These are phyloP conservation scores for Zosterops hypoxanthus DNA, from an alignment of 2,113 vertebrate genomes.

Conservation along the genomic window DNA sequence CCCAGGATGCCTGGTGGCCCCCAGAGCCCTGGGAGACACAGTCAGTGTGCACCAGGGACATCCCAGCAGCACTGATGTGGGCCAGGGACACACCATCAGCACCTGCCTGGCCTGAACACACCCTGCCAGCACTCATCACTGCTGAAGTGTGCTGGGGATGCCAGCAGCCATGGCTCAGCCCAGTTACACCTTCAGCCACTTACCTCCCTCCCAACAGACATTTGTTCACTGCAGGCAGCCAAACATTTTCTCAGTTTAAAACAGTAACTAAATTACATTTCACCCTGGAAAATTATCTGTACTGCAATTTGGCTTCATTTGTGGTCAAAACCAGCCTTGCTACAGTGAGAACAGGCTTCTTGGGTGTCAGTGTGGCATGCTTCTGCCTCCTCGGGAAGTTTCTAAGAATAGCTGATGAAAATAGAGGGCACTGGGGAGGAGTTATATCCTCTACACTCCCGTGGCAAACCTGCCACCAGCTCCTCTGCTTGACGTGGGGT, in stretches of 20 bases:
- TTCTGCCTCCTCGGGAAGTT: not conserved
- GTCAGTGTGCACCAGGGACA: not conserved
- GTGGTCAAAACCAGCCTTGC: not conserved
- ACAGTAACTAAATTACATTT: not conserved
- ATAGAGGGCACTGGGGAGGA: rapidly evolving
- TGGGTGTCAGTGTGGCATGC: rapidly evolving
- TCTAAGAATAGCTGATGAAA: not conserved
- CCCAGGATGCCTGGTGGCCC: not conserved
- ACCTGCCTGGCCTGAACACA: not conserved
- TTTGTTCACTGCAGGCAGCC: not conserved
- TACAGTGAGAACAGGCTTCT: not conserved
- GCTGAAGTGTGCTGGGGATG: rapidly evolving
- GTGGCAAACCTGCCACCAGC: not conserved
- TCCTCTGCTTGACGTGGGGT: not conserved
- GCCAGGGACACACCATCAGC: not conserved
- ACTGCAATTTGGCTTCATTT: not conserved
- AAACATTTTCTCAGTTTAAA: not conserved
- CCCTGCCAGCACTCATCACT: not conserved
- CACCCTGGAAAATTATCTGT: not conserved
- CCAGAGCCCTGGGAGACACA: no score
- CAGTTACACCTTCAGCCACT: not conserved
- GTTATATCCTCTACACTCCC: not conserved
- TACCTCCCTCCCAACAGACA: rapidly evolving
- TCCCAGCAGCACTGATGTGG: not conserved
- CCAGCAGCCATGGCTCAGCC: not conserved